These are phyloP conservation scores for Saccostrea glomerata DNA, from an alignment of 1,140 invertebrate species.

Conservation along the genomic window DNA sequence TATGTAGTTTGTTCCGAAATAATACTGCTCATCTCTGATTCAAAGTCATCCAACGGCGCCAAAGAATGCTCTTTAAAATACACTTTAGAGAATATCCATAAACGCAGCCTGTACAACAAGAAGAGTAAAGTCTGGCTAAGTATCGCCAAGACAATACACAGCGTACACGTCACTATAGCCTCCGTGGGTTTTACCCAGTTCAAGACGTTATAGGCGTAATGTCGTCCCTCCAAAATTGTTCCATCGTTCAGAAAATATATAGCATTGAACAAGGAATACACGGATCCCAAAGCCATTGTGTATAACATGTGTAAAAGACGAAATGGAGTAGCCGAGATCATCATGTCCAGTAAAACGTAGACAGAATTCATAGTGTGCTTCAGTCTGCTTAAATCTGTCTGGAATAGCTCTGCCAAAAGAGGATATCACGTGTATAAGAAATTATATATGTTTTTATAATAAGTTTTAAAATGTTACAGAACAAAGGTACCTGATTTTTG, in stretches of 20 bases:
- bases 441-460: neutral
- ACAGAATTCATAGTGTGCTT: slow-evolving; percentile 75
- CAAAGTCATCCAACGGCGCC: slow-evolving; percentile 50
- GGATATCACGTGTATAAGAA: neutral
- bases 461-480: too few species aligned
- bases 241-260: slow-evolving; percentile 75
- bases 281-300: slow-evolving; percentile 70
- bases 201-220: slow-evolving; percentile 74
- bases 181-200: slow-evolving; percentile 74
- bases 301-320: slow-evolving; percentile 75
- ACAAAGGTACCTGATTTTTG: too few species aligned
- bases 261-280: slow-evolving; percentile 75
- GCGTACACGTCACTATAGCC: slow-evolving; percentile 71
- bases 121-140: slow-evolving; percentile 69
- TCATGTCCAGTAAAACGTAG: slow-evolving; percentile 71
- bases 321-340: slow-evolving; percentile 72
- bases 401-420: slow-evolving; percentile 64
- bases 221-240: slow-evolving; percentile 67
- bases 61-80: slow-evolving; percentile 51
- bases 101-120: slow-evolving; percentile 66
- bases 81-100: slow-evolving; percentile 62
- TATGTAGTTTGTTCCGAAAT: slow-evolving; percentile 58
- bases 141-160: slow-evolving; percentile 68
- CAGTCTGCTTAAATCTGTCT: slow-evolving; percentile 67
- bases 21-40: slow-evolving; percentile 72